Conservation (phyloP, 2,113 vertebrate species). For the Bubalus kerabau region DNA sequence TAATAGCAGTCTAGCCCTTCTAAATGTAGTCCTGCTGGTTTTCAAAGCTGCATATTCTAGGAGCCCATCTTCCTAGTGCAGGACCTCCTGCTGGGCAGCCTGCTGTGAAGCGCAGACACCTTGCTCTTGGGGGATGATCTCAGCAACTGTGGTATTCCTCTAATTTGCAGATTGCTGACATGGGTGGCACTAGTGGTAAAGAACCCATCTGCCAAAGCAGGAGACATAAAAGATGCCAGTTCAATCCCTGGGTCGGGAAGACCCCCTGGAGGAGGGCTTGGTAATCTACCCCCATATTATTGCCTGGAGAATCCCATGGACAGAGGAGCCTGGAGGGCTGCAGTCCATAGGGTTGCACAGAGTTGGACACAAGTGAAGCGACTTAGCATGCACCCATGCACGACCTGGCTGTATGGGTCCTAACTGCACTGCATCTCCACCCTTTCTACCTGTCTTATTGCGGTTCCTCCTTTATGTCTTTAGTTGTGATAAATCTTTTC, state of each 20-base stretch:
- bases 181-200: background rate
- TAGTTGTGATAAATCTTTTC: background rate
- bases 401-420: background rate
- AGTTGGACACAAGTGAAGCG: background rate
- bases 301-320: background rate
- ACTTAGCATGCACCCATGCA: background rate
- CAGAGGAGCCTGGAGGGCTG: background rate
- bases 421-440: background rate
- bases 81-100: background rate
- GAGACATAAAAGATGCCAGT: background rate
- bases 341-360: background rate
- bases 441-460: background rate
- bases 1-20: background rate
- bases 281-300: background rate
- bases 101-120: background rate
- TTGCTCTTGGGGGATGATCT: background rate
- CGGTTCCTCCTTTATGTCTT: background rate
- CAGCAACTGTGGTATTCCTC: background rate
- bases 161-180: background rate
- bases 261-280: background rate
- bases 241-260: background rate
- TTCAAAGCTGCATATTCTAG: background rate
- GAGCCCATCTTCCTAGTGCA: background rate
- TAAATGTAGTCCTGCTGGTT: background rate
- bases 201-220: background rate